Evolutionary conservation across 2,113 vertebrate genomes (phyloP), one percentile per base, ranked within the genome.

Genomic region (Eurypyga helias): DNA sequence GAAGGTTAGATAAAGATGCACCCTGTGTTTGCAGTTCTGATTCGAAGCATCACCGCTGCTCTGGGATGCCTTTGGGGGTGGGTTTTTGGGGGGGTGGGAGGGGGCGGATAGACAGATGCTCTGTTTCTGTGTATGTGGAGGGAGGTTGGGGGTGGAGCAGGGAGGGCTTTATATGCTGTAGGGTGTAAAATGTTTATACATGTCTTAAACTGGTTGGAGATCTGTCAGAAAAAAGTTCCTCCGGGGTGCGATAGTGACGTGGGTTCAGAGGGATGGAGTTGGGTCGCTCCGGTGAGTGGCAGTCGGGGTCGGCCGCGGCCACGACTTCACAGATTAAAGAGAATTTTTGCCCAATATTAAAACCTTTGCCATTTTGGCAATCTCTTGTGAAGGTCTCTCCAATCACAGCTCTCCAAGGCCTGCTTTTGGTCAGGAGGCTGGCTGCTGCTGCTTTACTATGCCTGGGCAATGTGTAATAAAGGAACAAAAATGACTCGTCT

Each of bases 211-310:
- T 12, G 17, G 31, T 31, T 17, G 64, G 69, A 65, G 72, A 18
- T 43, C 48, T 78, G 51, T 25, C 55, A 28, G 75, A 4, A 21
- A 48, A 78, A 46, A 36, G 6, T 71, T 72, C n/a, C 36, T 17
- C n/a, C 7, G 46, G 83, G 36, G 46, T 17, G 21, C 4, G 9
- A 20, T 11, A n/a, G 49, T 1, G 6, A 0, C 0, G 4, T 18
- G 34, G 62, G 71, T 89, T 23, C 33, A 1, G 11, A 5, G 81
- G 80, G 79, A 7, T 24, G 48, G 48, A 49, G 36, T 3, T 31
- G 72, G 45, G 34, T 43, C 4, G 29, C 66, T 36, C 31, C 0
- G 0, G n/a, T 6, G 48, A 51, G 69, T 2, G 6, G 43, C 6
- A 1, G 9, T 9, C 1, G 12, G 84, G 82, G 57, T 65, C 36